Percentiles rank a stretch among this genome's conserved stretches.
These are phyloP conservation scores for Echeneis naucrates DNA, from an alignment of 2,797 vertebrate species.

Conservation along the genomic window DNA sequence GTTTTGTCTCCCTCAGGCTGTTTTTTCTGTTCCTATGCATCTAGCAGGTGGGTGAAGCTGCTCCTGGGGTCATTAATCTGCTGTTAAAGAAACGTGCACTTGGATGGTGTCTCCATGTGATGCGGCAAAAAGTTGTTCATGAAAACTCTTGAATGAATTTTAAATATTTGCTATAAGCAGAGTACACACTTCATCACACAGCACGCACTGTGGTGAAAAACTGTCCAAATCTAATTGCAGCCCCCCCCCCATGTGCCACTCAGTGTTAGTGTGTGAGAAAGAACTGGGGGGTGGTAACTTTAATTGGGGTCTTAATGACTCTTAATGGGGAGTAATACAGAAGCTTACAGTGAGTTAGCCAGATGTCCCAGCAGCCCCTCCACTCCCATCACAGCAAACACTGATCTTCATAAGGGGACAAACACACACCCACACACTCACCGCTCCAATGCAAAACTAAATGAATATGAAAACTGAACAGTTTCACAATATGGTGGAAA, in stretches of 20 bases:
- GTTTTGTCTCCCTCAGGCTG: neutral
- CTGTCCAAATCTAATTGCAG: constrained; percentile 11
- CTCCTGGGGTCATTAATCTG: neutral
- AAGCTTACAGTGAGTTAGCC: constrained; percentile 71
- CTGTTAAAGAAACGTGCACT: neutral
- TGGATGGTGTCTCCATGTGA: neutral
- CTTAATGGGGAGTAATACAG: constrained; percentile 73
- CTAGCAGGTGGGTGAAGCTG: neutral
- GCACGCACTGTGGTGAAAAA: neutral
- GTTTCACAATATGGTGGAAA: constrained; percentile 22
- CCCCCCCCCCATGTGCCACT: constrained; percentile 21
- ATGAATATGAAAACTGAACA: constrained; percentile 52
- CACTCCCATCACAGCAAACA: constrained; percentile 51
- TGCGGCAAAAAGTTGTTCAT: neutral
- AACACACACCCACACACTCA: constrained; percentile 35
- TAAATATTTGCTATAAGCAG: neutral
- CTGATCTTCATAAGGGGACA: constrained; percentile 57
- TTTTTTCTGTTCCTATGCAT: neutral
- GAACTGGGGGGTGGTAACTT: constrained; percentile 61
- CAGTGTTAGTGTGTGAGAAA: constrained; percentile 27
- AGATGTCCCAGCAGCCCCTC: constrained; percentile 68
- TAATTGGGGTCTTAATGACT: constrained; percentile 75
- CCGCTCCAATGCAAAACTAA: constrained; percentile 56
- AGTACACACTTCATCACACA: constrained; percentile 1
- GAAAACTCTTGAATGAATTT: neutral